phyloP scores from a whole-genome alignment of 2,113 vertebrate genomes.

The Phocoena phocoena region DNA sequence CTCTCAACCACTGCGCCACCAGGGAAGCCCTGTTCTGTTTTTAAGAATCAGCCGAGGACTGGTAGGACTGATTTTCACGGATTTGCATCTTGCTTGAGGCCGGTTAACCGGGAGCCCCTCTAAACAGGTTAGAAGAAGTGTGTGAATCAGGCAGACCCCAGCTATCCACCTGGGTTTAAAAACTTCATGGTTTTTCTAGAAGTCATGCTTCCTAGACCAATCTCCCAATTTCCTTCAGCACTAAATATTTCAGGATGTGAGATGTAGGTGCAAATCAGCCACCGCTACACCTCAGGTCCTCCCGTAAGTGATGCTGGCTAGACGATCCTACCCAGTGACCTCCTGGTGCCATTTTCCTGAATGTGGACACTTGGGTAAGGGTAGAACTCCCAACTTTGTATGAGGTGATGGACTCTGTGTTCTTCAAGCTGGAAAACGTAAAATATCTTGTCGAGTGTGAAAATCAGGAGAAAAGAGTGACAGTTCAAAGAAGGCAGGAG shows the following conservation, averaged over 20 bases:
- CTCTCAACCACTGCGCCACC: too few species aligned
- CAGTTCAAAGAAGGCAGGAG: not conserved
- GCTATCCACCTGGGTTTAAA: not conserved
- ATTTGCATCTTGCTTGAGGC: not conserved
- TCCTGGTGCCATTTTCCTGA: not conserved
- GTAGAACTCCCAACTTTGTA: not conserved
- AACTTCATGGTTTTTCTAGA: not conserved
- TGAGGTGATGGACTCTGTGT: not conserved
- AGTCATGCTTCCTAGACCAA: not conserved
- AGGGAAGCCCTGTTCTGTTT: not conserved
- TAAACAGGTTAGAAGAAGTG: not conserved
- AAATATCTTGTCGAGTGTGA: not conserved
- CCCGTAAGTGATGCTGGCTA: rapidly evolving
- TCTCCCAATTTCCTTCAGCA: not conserved
- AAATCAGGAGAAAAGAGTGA: not conserved
- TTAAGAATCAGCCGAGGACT: not conserved
- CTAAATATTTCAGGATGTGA: not conserved
- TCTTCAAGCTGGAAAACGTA: not conserved
- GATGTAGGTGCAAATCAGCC: not conserved
- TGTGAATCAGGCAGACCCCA: not conserved
- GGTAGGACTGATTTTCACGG: not conserved
- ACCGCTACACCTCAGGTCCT: not conserved
- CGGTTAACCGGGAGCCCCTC: not conserved
- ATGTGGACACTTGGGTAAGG: not conserved
- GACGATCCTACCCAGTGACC: rapidly evolving